Percentiles rank a stretch among this genome's conserved stretches.
Evolutionary conservation across 2,888 invertebrate species (phyloP).

Genomic region (Andrena bucephala): DNA sequence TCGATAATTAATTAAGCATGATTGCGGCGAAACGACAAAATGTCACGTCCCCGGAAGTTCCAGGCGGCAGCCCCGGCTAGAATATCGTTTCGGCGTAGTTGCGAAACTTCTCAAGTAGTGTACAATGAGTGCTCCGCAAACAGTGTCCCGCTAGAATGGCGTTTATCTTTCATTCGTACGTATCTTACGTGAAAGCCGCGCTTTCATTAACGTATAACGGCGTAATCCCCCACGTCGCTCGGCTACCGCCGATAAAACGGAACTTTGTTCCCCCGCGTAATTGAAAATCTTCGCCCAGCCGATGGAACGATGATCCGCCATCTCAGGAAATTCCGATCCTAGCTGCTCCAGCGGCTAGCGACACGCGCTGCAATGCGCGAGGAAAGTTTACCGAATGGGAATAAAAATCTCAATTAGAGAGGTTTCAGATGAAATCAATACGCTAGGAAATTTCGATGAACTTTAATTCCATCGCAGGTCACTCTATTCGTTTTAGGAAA

Average conservation of each 20-base stretch:
- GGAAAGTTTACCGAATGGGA: not conserved
- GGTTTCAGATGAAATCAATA: not conserved
- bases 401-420: not conserved
- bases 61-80: conserved; percentile 49
- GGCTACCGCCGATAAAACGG: conserved; percentile 45
- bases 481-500: no score
- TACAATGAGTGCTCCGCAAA: conserved; percentile 66
- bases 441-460: not conserved
- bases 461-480: not conserved
- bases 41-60: conserved; percentile 65
- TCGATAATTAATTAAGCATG: conserved; percentile 72
- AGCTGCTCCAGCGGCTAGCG: not conserved
- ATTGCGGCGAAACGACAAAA: conserved; percentile 65
- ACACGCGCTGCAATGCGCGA: not conserved
- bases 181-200: conserved; percentile 53
- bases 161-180: conserved; percentile 69
- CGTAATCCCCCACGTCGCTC: conserved; percentile 42
- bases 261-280: conserved; percentile 54
- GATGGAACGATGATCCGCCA: conserved; percentile 34
- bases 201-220: conserved; percentile 66
- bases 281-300: conserved; percentile 55
- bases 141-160: conserved; percentile 52
- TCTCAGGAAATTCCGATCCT: conserved; percentile 30
- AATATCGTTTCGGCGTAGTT: conserved; percentile 64
- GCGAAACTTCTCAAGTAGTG: conserved; percentile 60